Conservation (phyloP, 2,888 invertebrate genomes). For the Hartigia nigra region DNA sequence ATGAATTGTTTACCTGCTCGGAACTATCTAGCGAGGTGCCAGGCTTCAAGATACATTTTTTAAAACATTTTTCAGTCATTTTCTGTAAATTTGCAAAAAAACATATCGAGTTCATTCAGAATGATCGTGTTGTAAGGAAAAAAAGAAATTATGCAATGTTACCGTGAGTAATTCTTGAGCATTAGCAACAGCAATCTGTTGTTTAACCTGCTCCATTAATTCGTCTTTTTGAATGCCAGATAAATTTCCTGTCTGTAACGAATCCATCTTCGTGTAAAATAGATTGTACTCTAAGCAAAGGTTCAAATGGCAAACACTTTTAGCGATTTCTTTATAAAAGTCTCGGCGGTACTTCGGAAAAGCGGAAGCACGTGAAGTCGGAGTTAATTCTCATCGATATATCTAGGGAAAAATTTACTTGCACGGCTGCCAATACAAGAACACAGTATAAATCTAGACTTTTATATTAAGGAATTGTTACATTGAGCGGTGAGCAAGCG, state of each 20-base stretch:
- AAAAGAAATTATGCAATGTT: constrained; percentile 51
- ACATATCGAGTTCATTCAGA: constrained; percentile 28
- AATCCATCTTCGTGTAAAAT: constrained; percentile 68
- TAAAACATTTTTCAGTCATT: constrained; percentile 98
- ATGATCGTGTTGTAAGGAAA: constrained; percentile 16
- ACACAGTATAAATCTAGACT: background rate
- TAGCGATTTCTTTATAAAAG: constrained; percentile 2
- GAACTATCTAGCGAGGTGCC: constrained; percentile 89
- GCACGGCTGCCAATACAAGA: background rate
- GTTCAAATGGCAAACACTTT: background rate
- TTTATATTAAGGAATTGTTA: background rate
- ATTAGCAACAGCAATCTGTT: constrained; percentile 93
- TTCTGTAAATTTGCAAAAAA: constrained; percentile 71
- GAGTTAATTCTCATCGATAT: background rate
- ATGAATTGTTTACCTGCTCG: constrained; percentile 73
- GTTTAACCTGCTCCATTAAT: constrained; percentile 93
- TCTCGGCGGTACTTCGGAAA: background rate
- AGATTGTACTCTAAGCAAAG: constrained; percentile 11
- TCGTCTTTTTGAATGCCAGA: constrained; percentile 83
- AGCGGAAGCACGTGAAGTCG: constrained; percentile 24
- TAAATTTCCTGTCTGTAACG: constrained; percentile 70
- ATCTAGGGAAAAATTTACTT: background rate
- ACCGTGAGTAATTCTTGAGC: constrained; percentile 92
- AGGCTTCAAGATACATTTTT: constrained; percentile 92
- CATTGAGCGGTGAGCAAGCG: background rate